phyloP scores from a whole-genome alignment of 2,113 vertebrate genomes.

The Austrofundulus limnaeus region DNA sequence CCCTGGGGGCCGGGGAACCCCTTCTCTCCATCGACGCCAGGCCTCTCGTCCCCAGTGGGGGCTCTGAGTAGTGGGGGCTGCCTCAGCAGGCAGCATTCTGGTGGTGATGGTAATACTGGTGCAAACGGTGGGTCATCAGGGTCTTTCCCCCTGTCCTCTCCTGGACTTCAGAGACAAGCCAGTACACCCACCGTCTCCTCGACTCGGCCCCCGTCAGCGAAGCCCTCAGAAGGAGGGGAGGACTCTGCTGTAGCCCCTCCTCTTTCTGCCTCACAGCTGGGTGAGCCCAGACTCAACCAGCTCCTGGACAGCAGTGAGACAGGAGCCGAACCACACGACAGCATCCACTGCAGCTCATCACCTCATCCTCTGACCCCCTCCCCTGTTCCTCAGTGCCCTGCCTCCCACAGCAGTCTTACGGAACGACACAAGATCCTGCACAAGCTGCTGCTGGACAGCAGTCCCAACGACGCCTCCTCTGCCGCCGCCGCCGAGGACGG shows the following conservation, averaged over 20 bases:
- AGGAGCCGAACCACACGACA: conserved; percentile 45
- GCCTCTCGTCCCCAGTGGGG: conserved; percentile 85
- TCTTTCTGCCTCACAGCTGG: conserved; percentile 64
- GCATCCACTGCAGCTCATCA: conserved; percentile 43
- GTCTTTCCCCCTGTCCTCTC: conserved; percentile 82
- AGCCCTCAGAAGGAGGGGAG: conserved; percentile 66
- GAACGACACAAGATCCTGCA: conserved; percentile 95
- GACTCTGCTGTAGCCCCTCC: conserved; percentile 74
- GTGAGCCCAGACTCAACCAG: conserved; percentile 85
- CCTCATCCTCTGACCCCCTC: conserved; percentile 66
- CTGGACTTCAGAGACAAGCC: conserved; percentile 80
- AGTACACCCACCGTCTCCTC: conserved; percentile 66
- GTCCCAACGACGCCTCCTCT: conserved; percentile 83
- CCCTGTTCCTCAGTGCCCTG: conserved; percentile 81
- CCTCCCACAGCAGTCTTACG: conserved; percentile 91
- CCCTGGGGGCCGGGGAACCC: conserved; percentile 84
- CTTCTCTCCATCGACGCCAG: conserved; percentile 86
- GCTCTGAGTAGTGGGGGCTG: conserved; percentile 64
- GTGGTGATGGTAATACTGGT: conserved; percentile 67
- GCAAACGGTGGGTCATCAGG: conserved; percentile 66
- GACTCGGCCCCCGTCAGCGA: conserved; percentile 77
- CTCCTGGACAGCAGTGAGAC: conserved; percentile 83
- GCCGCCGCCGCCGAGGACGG: conserved; percentile 55
- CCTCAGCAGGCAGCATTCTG: conserved; percentile 80
- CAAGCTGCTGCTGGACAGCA: conserved; percentile 92